A percentile compares a stretch with the other conserved stretches of the same genome.
These are phyloP conservation scores for Ladona fulva DNA, from an alignment of 1,140 invertebrate genomes.

Conservation along the genomic window DNA sequence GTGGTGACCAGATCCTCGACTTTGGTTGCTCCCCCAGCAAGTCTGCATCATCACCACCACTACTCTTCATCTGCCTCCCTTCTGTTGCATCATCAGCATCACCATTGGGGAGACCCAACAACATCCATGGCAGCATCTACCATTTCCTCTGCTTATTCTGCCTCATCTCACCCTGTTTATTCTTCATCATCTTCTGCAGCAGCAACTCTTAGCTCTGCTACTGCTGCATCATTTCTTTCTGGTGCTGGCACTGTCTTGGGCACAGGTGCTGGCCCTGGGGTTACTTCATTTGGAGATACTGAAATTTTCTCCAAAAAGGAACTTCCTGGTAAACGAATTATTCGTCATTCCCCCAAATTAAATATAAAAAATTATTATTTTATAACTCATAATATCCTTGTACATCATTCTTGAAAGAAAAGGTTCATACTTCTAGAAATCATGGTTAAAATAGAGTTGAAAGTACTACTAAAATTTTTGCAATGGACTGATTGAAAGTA, in stretches of 20 bases:
- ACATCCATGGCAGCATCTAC: constrained; percentile 19
- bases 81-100: neutral
- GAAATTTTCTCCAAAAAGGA: constrained; percentile 71
- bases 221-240: neutral
- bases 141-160: constrained; percentile 17
- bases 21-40: constrained; percentile 56
- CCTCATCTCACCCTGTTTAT: constrained; percentile 22
- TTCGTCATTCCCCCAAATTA: constrained; percentile 10
- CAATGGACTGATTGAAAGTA: no score
- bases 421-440: no score
- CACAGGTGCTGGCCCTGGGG: constrained; percentile 17
- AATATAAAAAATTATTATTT: no score
- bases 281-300: constrained; percentile 58
- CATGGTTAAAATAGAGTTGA: no score
- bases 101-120: neutral
- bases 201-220: neutral
- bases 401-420: no score
- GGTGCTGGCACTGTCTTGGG: neutral
- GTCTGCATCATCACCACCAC: constrained; percentile 47
- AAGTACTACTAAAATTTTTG: no score
- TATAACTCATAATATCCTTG: no score
- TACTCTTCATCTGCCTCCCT: constrained; percentile 42
- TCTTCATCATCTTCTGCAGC: constrained; percentile 23
- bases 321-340: constrained; percentile 53
- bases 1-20: constrained; percentile 91